Evolutionary conservation across 2,888 invertebrate species (phyloP).

Genomic region (Odontothrips loti): DNA sequence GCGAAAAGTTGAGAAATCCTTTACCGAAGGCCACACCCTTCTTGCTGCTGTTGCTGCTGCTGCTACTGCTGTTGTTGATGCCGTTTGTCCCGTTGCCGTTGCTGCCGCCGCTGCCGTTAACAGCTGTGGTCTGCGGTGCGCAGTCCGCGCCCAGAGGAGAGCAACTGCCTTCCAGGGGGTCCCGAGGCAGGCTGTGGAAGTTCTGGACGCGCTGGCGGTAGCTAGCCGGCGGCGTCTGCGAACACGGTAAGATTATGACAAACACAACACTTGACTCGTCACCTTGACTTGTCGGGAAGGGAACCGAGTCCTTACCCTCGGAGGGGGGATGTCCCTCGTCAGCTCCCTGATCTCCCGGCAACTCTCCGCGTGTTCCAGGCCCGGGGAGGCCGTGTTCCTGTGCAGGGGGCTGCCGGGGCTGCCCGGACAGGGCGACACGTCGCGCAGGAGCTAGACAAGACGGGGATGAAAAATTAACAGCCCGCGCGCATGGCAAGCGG

Average conservation of each 20-base stretch:
- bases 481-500: too few species aligned
- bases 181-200: constrained; percentile 38
- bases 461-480: constrained; percentile 15
- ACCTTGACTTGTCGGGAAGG: too few species aligned
- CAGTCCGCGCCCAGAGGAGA: constrained; percentile 9
- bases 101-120: background rate
- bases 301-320: constrained; percentile 6
- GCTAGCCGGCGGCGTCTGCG: constrained; percentile 11
- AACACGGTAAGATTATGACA: background rate
- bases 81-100: constrained; percentile 44
- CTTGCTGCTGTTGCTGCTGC: constrained; percentile 45
- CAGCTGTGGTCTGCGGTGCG: constrained; percentile 11
- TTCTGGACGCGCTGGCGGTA: constrained; percentile 18
- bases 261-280: too few species aligned
- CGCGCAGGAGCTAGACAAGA: constrained; percentile 34
- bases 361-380: constrained; percentile 12
- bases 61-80: background rate
- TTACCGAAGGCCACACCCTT: constrained; percentile 74
- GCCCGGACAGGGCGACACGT: constrained; percentile 19
- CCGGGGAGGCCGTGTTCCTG: constrained; percentile 30
- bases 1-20: constrained; percentile 37
- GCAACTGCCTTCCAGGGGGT: background rate
- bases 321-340: background rate
- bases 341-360: constrained; percentile 9
- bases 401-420: constrained; percentile 26